Percentiles rank a stretch among this genome's conserved stretches.
These are phyloP conservation scores for Heliconius hewitsoni DNA, from an alignment of 1,140 invertebrate species.

Conservation along the genomic window DNA sequence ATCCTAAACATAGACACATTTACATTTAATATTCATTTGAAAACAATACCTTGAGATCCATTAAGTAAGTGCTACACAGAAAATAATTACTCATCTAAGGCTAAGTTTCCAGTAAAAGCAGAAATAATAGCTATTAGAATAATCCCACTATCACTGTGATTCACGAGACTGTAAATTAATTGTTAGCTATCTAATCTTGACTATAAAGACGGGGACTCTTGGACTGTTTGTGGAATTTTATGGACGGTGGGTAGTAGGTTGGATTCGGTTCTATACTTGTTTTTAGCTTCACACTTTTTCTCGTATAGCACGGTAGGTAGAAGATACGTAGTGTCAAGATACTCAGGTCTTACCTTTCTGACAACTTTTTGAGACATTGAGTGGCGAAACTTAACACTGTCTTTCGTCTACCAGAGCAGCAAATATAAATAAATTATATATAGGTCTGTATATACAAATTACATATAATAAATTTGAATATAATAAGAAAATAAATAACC, in stretches of 20 bases:
- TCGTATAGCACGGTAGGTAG: not conserved
- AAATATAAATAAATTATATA: not conserved
- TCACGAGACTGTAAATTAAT: slow-evolving; percentile 15
- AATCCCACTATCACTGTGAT: slow-evolving; percentile 13
- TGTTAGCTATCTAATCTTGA: slow-evolving; percentile 9
- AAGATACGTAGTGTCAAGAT: not conserved
- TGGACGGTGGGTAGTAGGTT: not conserved
- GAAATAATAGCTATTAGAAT: slow-evolving; percentile 11
- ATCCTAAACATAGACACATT: not conserved
- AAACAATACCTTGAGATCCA: slow-evolving; percentile 10
- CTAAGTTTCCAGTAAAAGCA: slow-evolving; percentile 11
- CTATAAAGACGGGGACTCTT: not conserved
- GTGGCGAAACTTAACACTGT: not conserved
- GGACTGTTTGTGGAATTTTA: not conserved
- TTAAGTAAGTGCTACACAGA: slow-evolving; percentile 11
- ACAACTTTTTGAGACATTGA: not conserved
- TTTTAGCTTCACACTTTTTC: not conserved
- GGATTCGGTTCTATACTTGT: not conserved
- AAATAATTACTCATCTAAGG: slow-evolving; percentile 12
- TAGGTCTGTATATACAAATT: no score
- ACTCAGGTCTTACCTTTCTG: not conserved
- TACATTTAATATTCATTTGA: not conserved
- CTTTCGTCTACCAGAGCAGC: not conserved
- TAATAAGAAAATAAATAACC: no score
- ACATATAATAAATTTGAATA: no score